phyloP scores from a whole-genome alignment of 2,113 vertebrate genomes.

The Strix uralensis region DNA sequence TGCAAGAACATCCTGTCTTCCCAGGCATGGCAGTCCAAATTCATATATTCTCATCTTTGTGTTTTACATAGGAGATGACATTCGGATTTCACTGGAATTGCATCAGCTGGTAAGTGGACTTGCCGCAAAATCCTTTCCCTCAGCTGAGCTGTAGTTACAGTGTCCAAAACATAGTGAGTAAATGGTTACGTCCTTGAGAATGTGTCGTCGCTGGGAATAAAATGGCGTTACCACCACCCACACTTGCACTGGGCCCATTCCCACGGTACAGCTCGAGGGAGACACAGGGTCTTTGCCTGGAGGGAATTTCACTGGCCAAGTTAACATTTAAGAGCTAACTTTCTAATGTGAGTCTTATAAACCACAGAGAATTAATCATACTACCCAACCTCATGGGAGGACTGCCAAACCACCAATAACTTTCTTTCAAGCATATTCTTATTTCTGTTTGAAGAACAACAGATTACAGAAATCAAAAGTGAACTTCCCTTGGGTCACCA shows the following conservation, averaged over 20 bases:
- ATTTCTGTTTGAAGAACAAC: not conserved
- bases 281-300: slow-evolving; percentile 10
- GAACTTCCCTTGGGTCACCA: not conserved
- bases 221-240: not conserved
- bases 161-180: slow-evolving; percentile 47
- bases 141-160: slow-evolving; percentile 42
- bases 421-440: slow-evolving; percentile 1
- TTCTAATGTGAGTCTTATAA: slow-evolving; percentile 48
- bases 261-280: slow-evolving; percentile 47
- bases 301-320: slow-evolving; percentile 57
- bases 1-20: slow-evolving; percentile 19
- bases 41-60: not conserved
- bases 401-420: slow-evolving; percentile 33
- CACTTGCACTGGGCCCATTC: slow-evolving; percentile 41
- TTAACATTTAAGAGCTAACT: slow-evolving; percentile 37
- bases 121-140: not conserved
- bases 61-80: slow-evolving; percentile 23
- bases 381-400: not conserved
- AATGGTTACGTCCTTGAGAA: not conserved
- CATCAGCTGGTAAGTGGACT: slow-evolving; percentile 12
- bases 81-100: slow-evolving; percentile 1
- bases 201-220: not conserved
- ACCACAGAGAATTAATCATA: slow-evolving; percentile 58
- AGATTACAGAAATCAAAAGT: not conserved
- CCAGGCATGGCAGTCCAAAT: not conserved